These are phyloP conservation scores for Poecilia velifera DNA, from an alignment of 2,797 vertebrate genomes.

Conservation along the genomic window DNA sequence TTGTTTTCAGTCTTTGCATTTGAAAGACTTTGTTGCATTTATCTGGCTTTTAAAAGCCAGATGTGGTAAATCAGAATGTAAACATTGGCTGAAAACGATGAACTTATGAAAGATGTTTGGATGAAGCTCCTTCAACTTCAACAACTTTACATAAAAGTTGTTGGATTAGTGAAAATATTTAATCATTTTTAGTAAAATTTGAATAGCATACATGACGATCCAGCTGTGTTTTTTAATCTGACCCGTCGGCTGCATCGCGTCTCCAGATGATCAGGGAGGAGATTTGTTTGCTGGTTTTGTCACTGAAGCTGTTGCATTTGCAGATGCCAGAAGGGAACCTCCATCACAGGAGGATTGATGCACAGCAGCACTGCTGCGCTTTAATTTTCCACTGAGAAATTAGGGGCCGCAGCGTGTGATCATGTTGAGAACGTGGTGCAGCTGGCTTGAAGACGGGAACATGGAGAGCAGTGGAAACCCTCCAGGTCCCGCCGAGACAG, in stretches of 20 bases:
- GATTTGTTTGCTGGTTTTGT: slow-evolving; percentile 5
- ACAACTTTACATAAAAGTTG: too few species aligned
- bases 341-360: not conserved
- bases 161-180: too few species aligned
- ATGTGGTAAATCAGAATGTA: too few species aligned
- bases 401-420: not conserved
- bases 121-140: too few species aligned
- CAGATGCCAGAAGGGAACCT: not conserved
- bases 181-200: too few species aligned
- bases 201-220: too few species aligned
- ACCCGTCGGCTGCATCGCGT: not conserved
- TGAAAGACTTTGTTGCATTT: too few species aligned
- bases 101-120: too few species aligned
- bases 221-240: not conserved
- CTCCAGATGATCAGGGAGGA: not conserved
- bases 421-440: slow-evolving; percentile 1
- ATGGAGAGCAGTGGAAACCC: slow-evolving; percentile 12
- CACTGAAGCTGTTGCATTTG: not conserved
- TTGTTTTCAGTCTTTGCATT: too few species aligned
- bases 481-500: slow-evolving; percentile 28
- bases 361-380: not conserved
- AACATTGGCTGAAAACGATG: too few species aligned
- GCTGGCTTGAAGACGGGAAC: slow-evolving; percentile 7
- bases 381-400: not conserved
- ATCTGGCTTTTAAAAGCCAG: too few species aligned